Base-by-base conservation (phyloP, 2,797 vertebrate genomes). In the Phataginus tetradactyla region DNA sequence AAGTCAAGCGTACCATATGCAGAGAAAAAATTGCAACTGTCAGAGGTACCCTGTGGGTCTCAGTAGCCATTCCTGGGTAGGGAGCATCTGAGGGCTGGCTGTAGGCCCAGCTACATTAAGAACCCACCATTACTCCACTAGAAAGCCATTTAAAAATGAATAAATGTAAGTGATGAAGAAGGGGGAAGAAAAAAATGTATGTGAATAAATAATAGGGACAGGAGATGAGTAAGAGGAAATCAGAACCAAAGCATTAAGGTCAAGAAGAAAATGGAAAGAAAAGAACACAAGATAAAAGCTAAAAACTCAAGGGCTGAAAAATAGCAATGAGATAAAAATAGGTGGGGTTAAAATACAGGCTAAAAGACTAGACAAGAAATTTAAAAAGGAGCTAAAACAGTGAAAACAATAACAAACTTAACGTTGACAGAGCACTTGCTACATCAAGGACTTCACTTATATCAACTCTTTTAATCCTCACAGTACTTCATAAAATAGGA, bases 201-300 rank as follows among this genome's bases (percentile, higher is more conserved):
- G 2, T 69, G 66, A 64, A 17, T 68, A 61, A 78, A 72, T 57
- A 72, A 39, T 32, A 71, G 7, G 25, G 51, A 95, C 1, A 39
- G 23, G 14, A 45, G 49, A 23, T 13, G 23, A 74, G 39, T 37
- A 42, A 34, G 21, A 93, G 17, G 80, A 86, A 45, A 78, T 15
- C 86, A 4, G 20, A 95, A 49, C 57, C 34, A 59, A 90, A 86
- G 74, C 57, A 74, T 32, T 69, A 27, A 92, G 37, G 71, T 5
- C 61, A n/a, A 74, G 25, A 94, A 72, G 32, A 88, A 85, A 66
- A 39, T 86, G 64, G 61, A 75, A 80, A 79, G n/a, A 42, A 86
- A 71, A 78, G 45, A 14, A 6, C 32, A 72, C 34, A 89, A 96
- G 79, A 66, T 63, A 69, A 91, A 96, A 86, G 57, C 23, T 23